Conservation (phyloP, 2,888 invertebrate genomes). For the Rotaria macrura region DNA sequence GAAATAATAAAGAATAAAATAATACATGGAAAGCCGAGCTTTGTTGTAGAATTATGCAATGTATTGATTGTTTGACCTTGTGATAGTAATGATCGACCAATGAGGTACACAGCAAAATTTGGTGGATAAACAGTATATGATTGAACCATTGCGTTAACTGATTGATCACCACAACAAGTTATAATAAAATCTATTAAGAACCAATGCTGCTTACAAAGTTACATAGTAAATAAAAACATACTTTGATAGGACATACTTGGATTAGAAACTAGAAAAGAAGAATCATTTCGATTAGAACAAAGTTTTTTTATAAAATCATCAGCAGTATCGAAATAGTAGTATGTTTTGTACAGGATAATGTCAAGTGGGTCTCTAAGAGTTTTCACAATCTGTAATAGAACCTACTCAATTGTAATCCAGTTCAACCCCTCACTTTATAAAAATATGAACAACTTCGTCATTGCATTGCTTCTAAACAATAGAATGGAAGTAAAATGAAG, state of each 20-base stretch:
- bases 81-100: not conserved
- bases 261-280: not conserved
- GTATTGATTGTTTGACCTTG: slow-evolving; percentile 21
- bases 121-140: not conserved
- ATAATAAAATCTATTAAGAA: not conserved
- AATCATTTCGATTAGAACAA: too few species aligned
- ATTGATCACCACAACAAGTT: slow-evolving; percentile 15
- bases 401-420: too few species aligned
- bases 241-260: slow-evolving; percentile 18
- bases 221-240: not conserved
- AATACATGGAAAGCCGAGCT: not conserved
- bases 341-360: too few species aligned
- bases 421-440: too few species aligned
- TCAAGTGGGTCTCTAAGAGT: too few species aligned
- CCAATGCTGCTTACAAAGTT: too few species aligned
- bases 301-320: too few species aligned
- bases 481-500: too few species aligned
- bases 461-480: too few species aligned
- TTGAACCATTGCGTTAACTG: not conserved
- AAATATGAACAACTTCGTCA: too few species aligned
- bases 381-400: too few species aligned
- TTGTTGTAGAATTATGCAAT: not conserved
- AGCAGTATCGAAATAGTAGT: too few species aligned
- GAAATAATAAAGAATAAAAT: not conserved
- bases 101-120: not conserved